Evolutionary conservation across 2,888 invertebrate species (phyloP).

Genomic region (Escarpia spicata): DNA sequence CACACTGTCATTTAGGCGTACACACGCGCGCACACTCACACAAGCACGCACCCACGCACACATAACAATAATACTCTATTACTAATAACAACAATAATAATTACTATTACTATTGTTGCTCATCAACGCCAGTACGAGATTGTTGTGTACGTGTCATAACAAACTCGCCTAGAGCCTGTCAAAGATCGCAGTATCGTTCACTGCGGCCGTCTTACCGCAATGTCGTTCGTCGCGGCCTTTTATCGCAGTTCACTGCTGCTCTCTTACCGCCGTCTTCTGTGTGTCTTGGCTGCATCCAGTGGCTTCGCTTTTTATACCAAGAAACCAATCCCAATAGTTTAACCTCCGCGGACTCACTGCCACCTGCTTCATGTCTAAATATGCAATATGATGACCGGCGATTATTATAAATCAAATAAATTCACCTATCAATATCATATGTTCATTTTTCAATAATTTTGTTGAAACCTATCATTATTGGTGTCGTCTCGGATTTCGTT

Average conservation of each 20-base stretch:
- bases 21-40: too few relatives aligned
- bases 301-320: not conserved
- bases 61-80: not conserved
- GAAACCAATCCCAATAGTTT: not conserved
- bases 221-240: not conserved
- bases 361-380: too few relatives aligned
- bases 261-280: not conserved
- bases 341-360: not conserved
- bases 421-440: not conserved
- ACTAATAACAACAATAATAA: not conserved
- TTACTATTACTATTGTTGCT: not conserved
- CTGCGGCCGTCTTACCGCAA: not conserved
- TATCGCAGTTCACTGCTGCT: too few relatives aligned
- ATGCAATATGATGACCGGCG: not conserved
- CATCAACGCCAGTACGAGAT: not conserved
- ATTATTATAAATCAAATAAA: not conserved
- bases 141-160: not conserved
- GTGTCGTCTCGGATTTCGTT: not conserved
- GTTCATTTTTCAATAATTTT: not conserved
- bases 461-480: not conserved
- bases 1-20: too few relatives aligned
- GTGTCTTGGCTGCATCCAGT: not conserved
- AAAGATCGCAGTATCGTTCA: not conserved
- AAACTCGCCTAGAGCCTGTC: not conserved
- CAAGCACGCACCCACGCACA: too few relatives aligned